Evolutionary conservation across 1,140 invertebrate genomes (phyloP), one percentile per base, ranked within the genome.

Genomic region (Daktulosphaira vitifoliae): DNA sequence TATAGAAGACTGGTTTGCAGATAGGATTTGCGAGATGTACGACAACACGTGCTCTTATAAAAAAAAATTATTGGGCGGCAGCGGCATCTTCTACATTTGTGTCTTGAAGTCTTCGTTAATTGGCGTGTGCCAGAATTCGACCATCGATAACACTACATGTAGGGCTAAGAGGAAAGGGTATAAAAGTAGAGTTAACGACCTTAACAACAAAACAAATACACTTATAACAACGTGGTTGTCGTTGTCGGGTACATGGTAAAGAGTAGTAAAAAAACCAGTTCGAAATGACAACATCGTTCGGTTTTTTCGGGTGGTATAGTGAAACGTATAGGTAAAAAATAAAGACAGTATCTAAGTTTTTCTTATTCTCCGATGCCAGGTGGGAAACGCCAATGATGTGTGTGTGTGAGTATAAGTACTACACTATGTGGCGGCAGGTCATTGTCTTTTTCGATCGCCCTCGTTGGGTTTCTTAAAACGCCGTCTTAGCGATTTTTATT

Each of bases 251-350:
- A 62, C 16, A 46, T 23, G 9, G 56, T 46, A 48, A 62, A 13
- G 44, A 48, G 44, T n/a, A 3, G 26, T 26, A 46, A 48, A 33
- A 48, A 62, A 62, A 62, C 56, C 56, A 39, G 56, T 62, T 39
- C 25, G 23, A 48, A 62, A 62, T 62, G 56, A 62, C 46, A 62
- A 62, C 56, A 62, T 62, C 56, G 56, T 62, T 62, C 11, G 29
- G 29, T 46, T 62, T 59, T 62, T 62, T 62, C 42, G 39, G 39
- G 23, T 59, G 11, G 3, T 25, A 16, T 39, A 52, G 38, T 22
- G 38, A 25, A 16, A 20, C 8, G 15, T 25, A 49, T 15, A 15
- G 18, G 48, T 15, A 39, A 16, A 22, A 46, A 11, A 22, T 9
- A 22, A 59, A 16, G n/a, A n/a, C n/a, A n/a, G n/a, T n/a, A 54